Evolutionary conservation across 2,113 vertebrate genomes (phyloP).

Genomic region (Nyctereutes procyonoides): DNA sequence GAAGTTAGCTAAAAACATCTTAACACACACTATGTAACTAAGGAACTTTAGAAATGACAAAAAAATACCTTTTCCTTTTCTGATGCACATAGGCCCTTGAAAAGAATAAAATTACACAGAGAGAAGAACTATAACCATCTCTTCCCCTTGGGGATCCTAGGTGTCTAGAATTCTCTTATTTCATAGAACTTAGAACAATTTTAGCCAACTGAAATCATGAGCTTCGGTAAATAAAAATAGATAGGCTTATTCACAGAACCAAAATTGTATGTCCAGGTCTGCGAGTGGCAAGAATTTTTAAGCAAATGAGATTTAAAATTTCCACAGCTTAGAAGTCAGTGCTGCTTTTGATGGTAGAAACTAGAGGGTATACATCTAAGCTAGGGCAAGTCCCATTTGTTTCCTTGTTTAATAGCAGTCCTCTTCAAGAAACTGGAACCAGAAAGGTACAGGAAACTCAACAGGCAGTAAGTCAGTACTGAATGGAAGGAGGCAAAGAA

Average conservation of each 20-base stretch:
- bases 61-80: neutral
- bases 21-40: neutral
- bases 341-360: neutral
- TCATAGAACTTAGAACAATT: neutral
- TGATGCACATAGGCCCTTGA: neutral
- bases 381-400: neutral
- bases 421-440: neutral
- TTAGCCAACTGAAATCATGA: neutral
- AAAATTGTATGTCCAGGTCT: neutral
- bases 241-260: neutral
- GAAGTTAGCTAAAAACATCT: conserved; percentile 64
- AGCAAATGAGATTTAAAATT: neutral
- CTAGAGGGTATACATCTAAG: neutral
- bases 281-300: neutral
- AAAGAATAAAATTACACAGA: neutral
- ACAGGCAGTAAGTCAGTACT: neutral
- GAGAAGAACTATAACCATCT: neutral
- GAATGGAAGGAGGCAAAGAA: neutral
- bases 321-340: neutral
- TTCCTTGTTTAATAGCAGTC: neutral
- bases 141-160: neutral
- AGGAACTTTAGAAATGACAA: conserved; percentile 41
- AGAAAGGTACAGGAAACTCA: neutral
- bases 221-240: neutral
- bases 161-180: neutral